Evolutionary conservation across 1,140 invertebrate genomes (phyloP).

Genomic region (Cydia amplana): DNA sequence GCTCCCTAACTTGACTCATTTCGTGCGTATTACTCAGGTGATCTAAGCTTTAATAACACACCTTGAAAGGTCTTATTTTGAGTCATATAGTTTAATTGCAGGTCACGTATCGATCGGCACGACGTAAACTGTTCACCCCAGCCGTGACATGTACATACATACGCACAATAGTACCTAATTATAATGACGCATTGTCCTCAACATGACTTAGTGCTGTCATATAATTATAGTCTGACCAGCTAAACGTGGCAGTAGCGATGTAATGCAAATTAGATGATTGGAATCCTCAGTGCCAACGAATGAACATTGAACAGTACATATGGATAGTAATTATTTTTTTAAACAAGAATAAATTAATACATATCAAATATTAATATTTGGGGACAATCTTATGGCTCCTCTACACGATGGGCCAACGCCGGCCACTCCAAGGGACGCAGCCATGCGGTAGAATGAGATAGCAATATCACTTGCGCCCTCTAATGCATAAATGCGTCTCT

Average conservation of each 20-base stretch:
- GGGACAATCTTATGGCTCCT: too few species aligned
- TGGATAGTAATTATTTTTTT: too few species aligned
- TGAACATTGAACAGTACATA: too few species aligned
- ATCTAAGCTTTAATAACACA: slow-evolving; percentile 20
- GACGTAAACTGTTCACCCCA: slow-evolving; percentile 25
- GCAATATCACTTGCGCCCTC: too few species aligned
- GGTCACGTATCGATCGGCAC: slow-evolving; percentile 29
- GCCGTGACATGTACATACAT: background rate
- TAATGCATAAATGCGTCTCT: too few species aligned
- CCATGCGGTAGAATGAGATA: too few species aligned
- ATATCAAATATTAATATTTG: too few species aligned
- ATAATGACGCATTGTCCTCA: slow-evolving; percentile 26
- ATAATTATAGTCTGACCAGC: slow-evolving; percentile 38
- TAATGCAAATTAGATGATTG: slow-evolving; percentile 25
- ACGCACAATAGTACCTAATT: slow-evolving; percentile 31
- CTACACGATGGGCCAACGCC: too few species aligned
- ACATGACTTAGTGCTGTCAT: slow-evolving; percentile 1
- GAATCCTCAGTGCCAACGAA: background rate
- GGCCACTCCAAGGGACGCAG: too few species aligned
- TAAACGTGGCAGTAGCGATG: slow-evolving; percentile 32
- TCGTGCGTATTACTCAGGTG: background rate
- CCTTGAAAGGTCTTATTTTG: slow-evolving; percentile 16
- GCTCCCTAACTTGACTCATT: slow-evolving; percentile 14
- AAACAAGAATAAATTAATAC: too few species aligned
- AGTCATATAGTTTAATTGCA: slow-evolving; percentile 28